Evolutionary conservation across 2,888 invertebrate genomes (phyloP).

Genomic region (Diarsia mendica): DNA sequence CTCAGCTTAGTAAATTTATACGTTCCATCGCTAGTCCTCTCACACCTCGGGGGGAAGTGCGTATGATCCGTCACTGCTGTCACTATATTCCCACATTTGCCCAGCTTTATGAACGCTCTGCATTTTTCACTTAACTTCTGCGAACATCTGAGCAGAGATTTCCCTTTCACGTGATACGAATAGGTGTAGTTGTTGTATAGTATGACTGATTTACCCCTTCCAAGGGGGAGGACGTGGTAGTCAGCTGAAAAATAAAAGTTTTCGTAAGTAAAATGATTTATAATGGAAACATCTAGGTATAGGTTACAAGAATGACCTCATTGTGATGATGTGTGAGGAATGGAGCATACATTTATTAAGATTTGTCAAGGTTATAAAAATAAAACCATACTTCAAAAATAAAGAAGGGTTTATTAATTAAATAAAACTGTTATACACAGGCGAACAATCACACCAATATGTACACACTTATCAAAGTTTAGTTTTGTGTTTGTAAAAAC

Average conservation of each 20-base stretch:
- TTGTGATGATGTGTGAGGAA: not conserved
- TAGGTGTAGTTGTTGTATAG: slow-evolving; percentile 46
- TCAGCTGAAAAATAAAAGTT: slow-evolving; percentile 15
- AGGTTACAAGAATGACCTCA: not conserved
- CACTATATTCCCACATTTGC: slow-evolving; percentile 48
- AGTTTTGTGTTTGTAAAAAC: too few relatives aligned
- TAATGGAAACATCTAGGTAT: not conserved
- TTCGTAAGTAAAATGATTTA: not conserved
- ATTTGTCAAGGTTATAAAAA: not conserved
- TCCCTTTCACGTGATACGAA: slow-evolving; percentile 47
- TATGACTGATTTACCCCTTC: slow-evolving; percentile 45
- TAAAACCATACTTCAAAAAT: not conserved
- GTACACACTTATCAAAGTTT: too few relatives aligned
- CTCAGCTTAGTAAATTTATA: slow-evolving; percentile 40
- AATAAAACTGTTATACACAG: slow-evolving; percentile 1
- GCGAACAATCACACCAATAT: not conserved
- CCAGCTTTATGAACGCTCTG: slow-evolving; percentile 58
- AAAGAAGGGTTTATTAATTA: slow-evolving; percentile 6
- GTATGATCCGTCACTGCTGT: slow-evolving; percentile 40
- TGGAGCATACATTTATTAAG: not conserved
- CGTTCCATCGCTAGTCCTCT: slow-evolving; percentile 31
- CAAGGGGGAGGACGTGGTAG: slow-evolving; percentile 42
- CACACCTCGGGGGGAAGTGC: slow-evolving; percentile 46
- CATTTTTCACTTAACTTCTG: slow-evolving; percentile 54
- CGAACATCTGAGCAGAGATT: slow-evolving; percentile 45